Conservation (phyloP, 2,797 vertebrate species). For the Amblyopsis hoosieri region DNA sequence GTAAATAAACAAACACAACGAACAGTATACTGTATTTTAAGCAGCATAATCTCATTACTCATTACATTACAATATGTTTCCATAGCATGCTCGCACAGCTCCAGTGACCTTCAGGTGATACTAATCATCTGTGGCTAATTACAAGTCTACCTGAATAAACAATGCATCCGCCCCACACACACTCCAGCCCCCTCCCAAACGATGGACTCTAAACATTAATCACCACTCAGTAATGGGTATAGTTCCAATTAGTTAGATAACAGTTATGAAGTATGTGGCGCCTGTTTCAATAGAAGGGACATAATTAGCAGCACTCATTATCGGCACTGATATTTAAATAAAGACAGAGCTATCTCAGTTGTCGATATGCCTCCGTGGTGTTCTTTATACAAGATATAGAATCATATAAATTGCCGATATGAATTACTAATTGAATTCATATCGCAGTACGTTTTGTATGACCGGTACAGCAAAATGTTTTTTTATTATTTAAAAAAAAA, state of each 20-base stretch:
- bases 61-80: constrained; percentile 30
- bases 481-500: too few species aligned
- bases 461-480: not conserved
- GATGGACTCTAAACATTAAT: constrained; percentile 63
- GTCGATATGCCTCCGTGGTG: not conserved
- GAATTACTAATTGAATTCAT: not conserved
- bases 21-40: constrained; percentile 19
- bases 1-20: constrained; percentile 20
- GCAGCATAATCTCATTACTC: constrained; percentile 31
- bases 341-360: constrained; percentile 21
- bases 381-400: not conserved
- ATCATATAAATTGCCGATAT: not conserved
- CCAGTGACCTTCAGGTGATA: constrained; percentile 64
- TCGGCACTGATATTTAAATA: constrained; percentile 43
- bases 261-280: constrained; percentile 53
- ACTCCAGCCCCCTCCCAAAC: not conserved
- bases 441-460: constrained; percentile 1
- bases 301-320: constrained; percentile 47
- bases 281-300: constrained; percentile 38
- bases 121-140: constrained; percentile 71
- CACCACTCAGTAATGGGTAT: constrained; percentile 45
- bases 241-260: constrained; percentile 64
- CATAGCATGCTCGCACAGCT: constrained; percentile 42
- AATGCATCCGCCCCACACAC: constrained; percentile 7
- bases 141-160: constrained; percentile 69